Conservation (phyloP, 2,113 vertebrate species). For the Pica pica region DNA sequence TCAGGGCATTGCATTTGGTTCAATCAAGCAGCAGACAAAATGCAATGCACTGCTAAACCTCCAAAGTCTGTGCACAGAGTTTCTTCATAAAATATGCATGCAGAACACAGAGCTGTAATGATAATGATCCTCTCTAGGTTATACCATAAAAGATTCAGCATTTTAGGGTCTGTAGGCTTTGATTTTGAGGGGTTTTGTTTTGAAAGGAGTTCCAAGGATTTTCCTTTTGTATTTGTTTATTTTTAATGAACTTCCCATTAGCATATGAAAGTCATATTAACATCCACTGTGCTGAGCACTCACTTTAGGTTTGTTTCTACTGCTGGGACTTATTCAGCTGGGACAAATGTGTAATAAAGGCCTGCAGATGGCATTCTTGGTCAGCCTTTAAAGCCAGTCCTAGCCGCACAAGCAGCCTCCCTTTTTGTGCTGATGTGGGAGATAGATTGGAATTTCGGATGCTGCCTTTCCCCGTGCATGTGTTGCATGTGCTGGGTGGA, state of each 20-base stretch:
- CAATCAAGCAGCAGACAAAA: conserved; percentile 55
- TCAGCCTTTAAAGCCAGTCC: background rate
- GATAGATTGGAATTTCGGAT: background rate
- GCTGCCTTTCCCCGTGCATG: background rate
- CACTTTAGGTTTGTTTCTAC: background rate
- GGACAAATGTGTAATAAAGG: rapidly evolving
- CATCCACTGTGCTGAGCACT: background rate
- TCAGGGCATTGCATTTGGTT: conserved; percentile 35
- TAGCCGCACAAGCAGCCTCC: background rate
- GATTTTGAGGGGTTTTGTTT: background rate
- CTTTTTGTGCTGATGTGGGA: background rate
- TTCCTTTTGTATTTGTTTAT: conserved; percentile 43
- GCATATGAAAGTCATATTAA: conserved; percentile 1
- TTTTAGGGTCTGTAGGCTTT: conserved; percentile 7
- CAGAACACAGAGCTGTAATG: conserved; percentile 12
- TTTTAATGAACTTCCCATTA: conserved; percentile 38
- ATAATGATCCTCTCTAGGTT: conserved; percentile 47
- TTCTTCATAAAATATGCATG: conserved; percentile 64
- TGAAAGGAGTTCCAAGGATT: background rate
- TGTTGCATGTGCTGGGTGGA: background rate
- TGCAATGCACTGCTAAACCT: conserved; percentile 28
- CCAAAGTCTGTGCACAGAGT: conserved; percentile 37
- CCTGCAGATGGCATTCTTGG: conserved; percentile 61
- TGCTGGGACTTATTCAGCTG: background rate
- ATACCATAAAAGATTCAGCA: conserved; percentile 4